These are phyloP conservation scores for Datnioides undecimradiatus DNA, from an alignment of 2,113 vertebrate species.

Conservation along the genomic window DNA sequence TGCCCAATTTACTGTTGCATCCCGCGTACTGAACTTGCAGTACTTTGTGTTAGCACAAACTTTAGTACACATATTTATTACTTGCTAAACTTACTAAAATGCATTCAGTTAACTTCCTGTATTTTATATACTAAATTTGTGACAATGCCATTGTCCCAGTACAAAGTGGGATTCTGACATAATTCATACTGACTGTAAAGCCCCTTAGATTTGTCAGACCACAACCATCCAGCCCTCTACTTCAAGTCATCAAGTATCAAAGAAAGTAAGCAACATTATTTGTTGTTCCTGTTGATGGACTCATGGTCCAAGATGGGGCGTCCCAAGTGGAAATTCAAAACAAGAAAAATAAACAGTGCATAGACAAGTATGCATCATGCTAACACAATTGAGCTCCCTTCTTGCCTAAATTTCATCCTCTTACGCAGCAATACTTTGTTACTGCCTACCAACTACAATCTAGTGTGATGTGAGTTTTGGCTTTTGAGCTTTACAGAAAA, in stretches of 20 bases:
- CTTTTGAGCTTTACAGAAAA: background rate
- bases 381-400: background rate
- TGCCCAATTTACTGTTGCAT: no score
- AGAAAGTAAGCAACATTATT: background rate
- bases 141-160: no score
- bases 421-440: background rate
- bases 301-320: accelerated
- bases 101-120: no score
- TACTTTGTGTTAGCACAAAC: no score
- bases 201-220: background rate
- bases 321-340: background rate
- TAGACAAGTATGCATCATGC: background rate
- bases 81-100: no score
- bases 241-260: background rate
- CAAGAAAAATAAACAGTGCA: background rate
- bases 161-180: background rate
- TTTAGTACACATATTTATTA: no score
- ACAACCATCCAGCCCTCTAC: background rate
- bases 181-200: background rate
- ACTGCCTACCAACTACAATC: background rate
- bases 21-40: no score
- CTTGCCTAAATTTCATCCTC: background rate
- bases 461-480: background rate
- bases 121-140: no score
- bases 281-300: background rate